These are phyloP conservation scores for Catocala nupta DNA, from an alignment of 2,888 invertebrate species.

Conservation along the genomic window DNA sequence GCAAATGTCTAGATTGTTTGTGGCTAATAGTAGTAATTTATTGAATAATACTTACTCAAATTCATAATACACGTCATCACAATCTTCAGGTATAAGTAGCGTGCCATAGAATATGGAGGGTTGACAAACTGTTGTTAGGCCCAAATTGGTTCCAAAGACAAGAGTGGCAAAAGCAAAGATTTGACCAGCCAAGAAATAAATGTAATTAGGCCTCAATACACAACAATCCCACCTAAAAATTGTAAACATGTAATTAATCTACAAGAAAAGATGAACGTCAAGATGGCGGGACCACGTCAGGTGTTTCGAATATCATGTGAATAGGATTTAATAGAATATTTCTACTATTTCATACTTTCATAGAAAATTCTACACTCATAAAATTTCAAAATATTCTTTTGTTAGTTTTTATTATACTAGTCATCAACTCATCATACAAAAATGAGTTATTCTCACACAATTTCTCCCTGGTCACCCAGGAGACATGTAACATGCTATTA, in stretches of 20 bases:
- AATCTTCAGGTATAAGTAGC: conserved; percentile 93
- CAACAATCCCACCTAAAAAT: conserved; percentile 93
- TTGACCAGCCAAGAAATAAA: conserved; percentile 91
- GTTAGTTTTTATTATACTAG: too few species aligned
- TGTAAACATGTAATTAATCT: not conserved
- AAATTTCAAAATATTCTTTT: too few species aligned
- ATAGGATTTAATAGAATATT: too few species aligned
- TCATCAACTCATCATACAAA: too few species aligned
- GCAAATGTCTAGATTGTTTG: too few species aligned
- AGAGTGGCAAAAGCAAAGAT: conserved; percentile 89
- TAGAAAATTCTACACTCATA: too few species aligned
- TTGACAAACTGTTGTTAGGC: conserved; percentile 95
- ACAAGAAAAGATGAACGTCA: too few species aligned
- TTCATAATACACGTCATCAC: conserved; percentile 93
- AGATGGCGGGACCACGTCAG: too few species aligned
- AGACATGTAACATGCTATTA: not conserved
- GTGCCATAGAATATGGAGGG: conserved; percentile 90
- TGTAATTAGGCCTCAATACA: conserved; percentile 92
- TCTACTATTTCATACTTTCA: too few species aligned
- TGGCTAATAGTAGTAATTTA: too few species aligned
- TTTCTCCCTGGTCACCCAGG: not conserved
- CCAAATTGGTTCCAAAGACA: conserved; percentile 92
- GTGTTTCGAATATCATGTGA: too few species aligned
- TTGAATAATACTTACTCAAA: conserved; percentile 88
- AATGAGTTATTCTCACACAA: too few species aligned